These are phyloP conservation scores for Anguilla anguilla DNA, from an alignment of 2,797 vertebrate genomes.

Conservation along the genomic window DNA sequence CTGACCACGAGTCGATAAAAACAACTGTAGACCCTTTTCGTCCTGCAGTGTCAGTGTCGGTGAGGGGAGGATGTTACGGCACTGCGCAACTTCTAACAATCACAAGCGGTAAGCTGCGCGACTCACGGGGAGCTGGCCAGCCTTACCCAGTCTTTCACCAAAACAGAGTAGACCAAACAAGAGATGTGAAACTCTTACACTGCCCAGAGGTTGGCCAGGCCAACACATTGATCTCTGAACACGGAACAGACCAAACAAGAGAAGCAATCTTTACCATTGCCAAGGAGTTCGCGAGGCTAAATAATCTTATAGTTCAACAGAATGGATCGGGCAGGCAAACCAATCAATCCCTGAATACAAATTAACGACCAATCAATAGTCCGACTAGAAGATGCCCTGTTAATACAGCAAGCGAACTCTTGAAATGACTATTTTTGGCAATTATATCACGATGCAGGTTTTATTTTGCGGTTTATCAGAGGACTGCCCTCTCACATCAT, in stretches of 20 bases:
- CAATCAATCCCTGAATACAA: conserved; percentile 31
- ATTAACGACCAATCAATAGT: conserved; percentile 5
- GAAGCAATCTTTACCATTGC: conserved; percentile 22
- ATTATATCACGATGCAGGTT: not conserved
- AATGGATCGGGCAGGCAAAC: conserved; percentile 19
- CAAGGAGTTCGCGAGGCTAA: not conserved
- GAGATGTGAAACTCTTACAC: not conserved
- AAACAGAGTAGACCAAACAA: conserved; percentile 21
- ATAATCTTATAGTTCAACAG: not conserved
- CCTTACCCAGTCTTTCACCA: not conserved
- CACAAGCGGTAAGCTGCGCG: not conserved
- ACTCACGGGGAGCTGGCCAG: not conserved
- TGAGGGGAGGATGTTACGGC: not conserved
- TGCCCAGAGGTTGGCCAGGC: conserved; percentile 22
- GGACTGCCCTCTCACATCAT: not conserved
- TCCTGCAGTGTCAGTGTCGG: conserved; percentile 16
- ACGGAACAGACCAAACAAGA: conserved; percentile 21
- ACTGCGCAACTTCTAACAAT: not conserved
- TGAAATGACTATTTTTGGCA: not conserved
- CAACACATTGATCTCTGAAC: conserved; percentile 33
- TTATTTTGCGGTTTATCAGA: not conserved
- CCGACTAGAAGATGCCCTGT: conserved; percentile 20
- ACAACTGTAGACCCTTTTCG: conserved; percentile 33
- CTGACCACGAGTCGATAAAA: conserved; percentile 63
- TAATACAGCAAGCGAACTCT: conserved; percentile 37